phyloP scores from a whole-genome alignment of 1,140 invertebrate genomes.

The Sycobia sp. region DNA sequence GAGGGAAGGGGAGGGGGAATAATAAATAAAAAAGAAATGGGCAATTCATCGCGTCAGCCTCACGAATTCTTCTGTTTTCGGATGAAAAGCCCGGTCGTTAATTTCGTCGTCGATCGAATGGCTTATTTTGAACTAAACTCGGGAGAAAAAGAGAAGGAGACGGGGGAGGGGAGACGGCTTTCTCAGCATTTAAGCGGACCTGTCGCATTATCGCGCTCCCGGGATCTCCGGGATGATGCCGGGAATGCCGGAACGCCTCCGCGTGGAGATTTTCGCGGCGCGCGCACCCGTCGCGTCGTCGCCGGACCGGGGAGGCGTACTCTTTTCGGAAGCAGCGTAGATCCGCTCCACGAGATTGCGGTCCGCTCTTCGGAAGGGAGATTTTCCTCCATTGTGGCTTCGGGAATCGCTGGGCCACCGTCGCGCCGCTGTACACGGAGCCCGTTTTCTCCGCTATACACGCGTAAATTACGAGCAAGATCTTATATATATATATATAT shows the following conservation, averaged over 20 bases:
- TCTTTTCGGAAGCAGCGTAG: constrained; percentile 60
- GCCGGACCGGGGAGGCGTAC: constrained; percentile 47
- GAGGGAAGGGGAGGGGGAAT: too few relatives aligned
- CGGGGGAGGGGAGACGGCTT: not conserved
- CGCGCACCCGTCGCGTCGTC: not conserved
- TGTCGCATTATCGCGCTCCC: not conserved
- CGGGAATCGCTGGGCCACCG: not conserved
- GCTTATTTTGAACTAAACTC: constrained; percentile 29
- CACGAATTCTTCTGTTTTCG: constrained; percentile 20
- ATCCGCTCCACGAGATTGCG: too few relatives aligned
- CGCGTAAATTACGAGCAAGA: constrained; percentile 25
- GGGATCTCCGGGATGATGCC: too few relatives aligned
- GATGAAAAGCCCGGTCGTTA: constrained; percentile 15
- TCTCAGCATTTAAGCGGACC: not conserved
- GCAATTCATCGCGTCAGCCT: constrained; percentile 18
- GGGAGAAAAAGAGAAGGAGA: not conserved
- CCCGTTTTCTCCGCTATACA: constrained; percentile 22
- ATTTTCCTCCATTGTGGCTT: too few relatives aligned
- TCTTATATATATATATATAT: too few relatives aligned
- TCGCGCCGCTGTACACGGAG: constrained; percentile 1
- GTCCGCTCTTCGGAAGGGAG: too few relatives aligned
- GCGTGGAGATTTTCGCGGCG: constrained; percentile 22
- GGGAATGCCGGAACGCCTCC: too few relatives aligned
- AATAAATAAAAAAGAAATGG: too few relatives aligned
- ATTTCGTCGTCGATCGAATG: constrained; percentile 23